Evolutionary conservation across 1,140 invertebrate genomes (phyloP).

Genomic region (Solenopsis fugax): DNA sequence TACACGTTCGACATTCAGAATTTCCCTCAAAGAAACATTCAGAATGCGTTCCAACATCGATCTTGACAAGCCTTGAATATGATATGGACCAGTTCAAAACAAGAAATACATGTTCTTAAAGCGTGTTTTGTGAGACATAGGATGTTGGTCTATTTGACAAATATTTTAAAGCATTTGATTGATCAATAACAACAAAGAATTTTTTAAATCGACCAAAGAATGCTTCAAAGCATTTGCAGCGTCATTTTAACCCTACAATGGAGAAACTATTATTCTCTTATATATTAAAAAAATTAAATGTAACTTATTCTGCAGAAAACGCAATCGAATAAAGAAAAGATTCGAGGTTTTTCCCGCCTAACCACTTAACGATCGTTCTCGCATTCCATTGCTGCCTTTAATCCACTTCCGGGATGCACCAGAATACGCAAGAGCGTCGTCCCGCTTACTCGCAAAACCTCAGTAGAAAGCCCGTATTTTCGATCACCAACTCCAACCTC

Average conservation of each 20-base stretch:
- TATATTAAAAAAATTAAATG: neutral
- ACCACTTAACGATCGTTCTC: neutral
- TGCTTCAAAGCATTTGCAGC: too few relatives aligned
- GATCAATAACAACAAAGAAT: too few relatives aligned
- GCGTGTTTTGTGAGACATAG: neutral
- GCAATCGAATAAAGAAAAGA: neutral
- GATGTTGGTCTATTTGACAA: too few relatives aligned
- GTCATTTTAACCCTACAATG: too few relatives aligned
- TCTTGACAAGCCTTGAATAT: neutral
- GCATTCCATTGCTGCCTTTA: neutral
- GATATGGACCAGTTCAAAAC: neutral
- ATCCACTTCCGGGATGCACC: conserved; percentile 10
- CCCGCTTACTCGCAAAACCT: neutral
- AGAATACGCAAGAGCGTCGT: conserved; percentile 15
- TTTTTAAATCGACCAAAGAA: too few relatives aligned
- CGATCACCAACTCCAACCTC: neutral
- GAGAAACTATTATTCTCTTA: neutral
- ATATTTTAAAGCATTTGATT: too few relatives aligned
- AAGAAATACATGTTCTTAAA: neutral
- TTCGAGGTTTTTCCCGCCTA: neutral
- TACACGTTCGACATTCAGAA: conserved; percentile 15
- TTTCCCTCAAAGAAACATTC: conserved; percentile 13
- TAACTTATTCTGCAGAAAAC: neutral
- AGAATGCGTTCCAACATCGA: neutral
- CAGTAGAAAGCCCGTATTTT: conserved; percentile 16